phyloP scores from a whole-genome alignment of 2,113 vertebrate species.

The Ammodytes marinus region DNA sequence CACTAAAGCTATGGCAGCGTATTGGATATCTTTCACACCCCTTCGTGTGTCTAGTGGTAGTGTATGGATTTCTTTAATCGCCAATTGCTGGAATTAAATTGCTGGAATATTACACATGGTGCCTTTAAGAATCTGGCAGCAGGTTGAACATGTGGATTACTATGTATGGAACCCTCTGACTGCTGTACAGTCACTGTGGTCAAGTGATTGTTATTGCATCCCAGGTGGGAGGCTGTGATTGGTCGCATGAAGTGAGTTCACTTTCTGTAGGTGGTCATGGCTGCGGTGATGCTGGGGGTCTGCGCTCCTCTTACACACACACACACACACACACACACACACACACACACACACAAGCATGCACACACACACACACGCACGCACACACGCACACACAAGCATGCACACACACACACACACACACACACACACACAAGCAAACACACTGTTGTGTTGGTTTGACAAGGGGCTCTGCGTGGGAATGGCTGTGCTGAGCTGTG shows the following conservation, averaged over 20 bases:
- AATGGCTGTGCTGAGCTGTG: slow-evolving; percentile 59
- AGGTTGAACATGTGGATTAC: slow-evolving; percentile 26
- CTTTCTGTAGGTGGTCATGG: slow-evolving; percentile 61
- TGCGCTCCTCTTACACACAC: neutral
- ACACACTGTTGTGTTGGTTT: slow-evolving; percentile 50
- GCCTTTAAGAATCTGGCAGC: slow-evolving; percentile 12
- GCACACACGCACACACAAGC: slow-evolving; percentile 13
- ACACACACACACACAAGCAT: slow-evolving; percentile 16
- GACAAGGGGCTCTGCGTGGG: slow-evolving; percentile 71
- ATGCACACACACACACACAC: slow-evolving; percentile 11
- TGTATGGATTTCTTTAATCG: slow-evolving; percentile 52
- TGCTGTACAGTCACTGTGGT: slow-evolving; percentile 65
- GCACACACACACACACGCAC: slow-evolving; percentile 15
- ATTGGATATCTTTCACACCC: slow-evolving; percentile 40
- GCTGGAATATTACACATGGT: too few species aligned
- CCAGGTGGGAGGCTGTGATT: slow-evolving; percentile 70
- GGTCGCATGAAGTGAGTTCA: slow-evolving; percentile 63
- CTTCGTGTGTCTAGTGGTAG: slow-evolving; percentile 23
- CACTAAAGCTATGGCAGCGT: neutral
- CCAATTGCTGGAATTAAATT: too few species aligned
- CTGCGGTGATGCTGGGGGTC: slow-evolving; percentile 10
- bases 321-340: neutral
- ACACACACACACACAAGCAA: slow-evolving; percentile 17
- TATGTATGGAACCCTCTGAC: slow-evolving; percentile 56
- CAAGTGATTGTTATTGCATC: slow-evolving; percentile 69